A percentile compares a stretch with the other conserved stretches of the same genome.
These are phyloP conservation scores for Protomyctophum bolini DNA, from an alignment of 2,113 vertebrate species.

Conservation along the genomic window DNA sequence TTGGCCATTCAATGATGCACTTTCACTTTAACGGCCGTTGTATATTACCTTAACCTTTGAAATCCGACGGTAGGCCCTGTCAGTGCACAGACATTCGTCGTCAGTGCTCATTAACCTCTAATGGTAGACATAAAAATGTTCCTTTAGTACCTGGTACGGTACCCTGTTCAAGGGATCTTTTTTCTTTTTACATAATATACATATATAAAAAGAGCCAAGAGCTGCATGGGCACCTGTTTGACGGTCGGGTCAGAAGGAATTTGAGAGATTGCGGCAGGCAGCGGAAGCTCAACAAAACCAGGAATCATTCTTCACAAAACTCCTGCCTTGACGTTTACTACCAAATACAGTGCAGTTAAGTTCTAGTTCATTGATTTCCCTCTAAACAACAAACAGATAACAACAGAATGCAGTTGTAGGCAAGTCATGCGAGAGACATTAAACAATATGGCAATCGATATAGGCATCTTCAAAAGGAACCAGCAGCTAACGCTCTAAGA, in stretches of 20 bases:
- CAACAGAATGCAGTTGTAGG: neutral
- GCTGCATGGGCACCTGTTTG: constrained; percentile 1
- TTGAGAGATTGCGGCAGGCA: no score
- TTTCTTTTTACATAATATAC: no score
- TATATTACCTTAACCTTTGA: constrained; percentile 14
- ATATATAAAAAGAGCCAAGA: constrained; percentile 9
- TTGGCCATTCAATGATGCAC: constrained; percentile 1
- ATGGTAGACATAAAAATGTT: constrained; percentile 2
- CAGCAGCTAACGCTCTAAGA: no score
- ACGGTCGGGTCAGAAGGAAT: neutral
- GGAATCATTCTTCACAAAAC: no score
- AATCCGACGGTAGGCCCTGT: constrained; percentile 24
- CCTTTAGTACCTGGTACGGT: constrained; percentile 1
- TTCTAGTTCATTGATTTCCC: constrained; percentile 1
- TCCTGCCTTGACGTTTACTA: no score
- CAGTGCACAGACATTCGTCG: neutral
- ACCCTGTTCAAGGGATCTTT: neutral
- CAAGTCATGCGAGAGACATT: no score
- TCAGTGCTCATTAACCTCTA: neutral
- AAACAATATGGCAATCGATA: no score
- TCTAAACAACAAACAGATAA: neutral
- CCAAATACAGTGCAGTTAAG: no score
- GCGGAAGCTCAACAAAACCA: constrained; percentile 1
- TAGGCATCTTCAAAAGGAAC: no score
- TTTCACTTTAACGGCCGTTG: constrained; percentile 16